Evolutionary conservation across 2,888 invertebrate species (phyloP).

Genomic region (Morpho achilles): DNA sequence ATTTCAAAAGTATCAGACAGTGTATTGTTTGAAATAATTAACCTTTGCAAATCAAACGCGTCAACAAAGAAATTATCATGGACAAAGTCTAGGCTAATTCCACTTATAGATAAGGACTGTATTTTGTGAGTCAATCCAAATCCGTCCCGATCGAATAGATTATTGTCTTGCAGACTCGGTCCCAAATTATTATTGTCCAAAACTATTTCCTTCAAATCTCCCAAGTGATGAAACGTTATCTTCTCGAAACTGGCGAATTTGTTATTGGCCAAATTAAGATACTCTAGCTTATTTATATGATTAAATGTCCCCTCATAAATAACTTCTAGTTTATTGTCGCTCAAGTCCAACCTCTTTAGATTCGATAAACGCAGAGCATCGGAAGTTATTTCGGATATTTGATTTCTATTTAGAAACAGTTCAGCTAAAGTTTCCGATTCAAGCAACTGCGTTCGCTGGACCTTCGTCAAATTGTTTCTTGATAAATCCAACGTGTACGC

Average conservation of each 20-base stretch:
- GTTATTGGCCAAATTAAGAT: constrained; percentile 66
- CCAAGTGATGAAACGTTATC: constrained; percentile 57
- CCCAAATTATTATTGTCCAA: constrained; percentile 67
- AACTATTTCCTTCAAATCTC: constrained; percentile 55
- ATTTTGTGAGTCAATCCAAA: constrained; percentile 58
- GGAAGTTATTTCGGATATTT: constrained; percentile 43
- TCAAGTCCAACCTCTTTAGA: constrained; percentile 60
- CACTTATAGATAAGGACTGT: constrained; percentile 49
- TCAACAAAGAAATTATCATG: constrained; percentile 63
- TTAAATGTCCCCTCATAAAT: constrained; percentile 58
- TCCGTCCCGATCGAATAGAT: constrained; percentile 60
- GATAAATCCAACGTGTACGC: constrained; percentile 56
- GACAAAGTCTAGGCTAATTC: constrained; percentile 46
- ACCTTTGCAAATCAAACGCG: constrained; percentile 61
- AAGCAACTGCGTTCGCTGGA: constrained; percentile 40
- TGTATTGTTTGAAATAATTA: constrained; percentile 76
- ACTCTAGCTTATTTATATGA: constrained; percentile 54
- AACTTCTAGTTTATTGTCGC: constrained; percentile 52
- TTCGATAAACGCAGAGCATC: constrained; percentile 50
- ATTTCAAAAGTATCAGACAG: constrained; percentile 74
- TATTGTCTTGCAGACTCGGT: constrained; percentile 42
- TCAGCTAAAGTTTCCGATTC: constrained; percentile 45
- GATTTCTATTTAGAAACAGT: constrained; percentile 51
- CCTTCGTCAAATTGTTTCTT: constrained; percentile 45
- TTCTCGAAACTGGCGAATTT: constrained; percentile 54